Evolutionary conservation across 2,888 invertebrate genomes (phyloP), one percentile per base, ranked within the genome.

Genomic region (Drosophila rubida): DNA sequence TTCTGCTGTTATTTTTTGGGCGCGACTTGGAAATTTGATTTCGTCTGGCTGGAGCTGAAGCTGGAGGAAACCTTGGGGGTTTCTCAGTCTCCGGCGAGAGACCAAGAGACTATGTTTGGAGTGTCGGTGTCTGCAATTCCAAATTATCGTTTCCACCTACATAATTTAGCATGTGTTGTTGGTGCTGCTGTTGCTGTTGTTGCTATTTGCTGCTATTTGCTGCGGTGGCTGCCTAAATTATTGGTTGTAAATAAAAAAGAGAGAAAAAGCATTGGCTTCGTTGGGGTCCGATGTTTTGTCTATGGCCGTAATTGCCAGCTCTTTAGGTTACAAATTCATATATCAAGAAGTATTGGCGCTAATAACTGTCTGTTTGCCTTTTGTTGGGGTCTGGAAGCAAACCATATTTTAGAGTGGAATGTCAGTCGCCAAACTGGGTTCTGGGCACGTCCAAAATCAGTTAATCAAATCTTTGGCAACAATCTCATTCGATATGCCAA

Each of bases 231-330:
- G 78, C 41, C 65, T 82, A 85, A 81, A 85, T 81, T 85, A 87
- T 87, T 87, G 88, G 88, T 87, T 81, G 86, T 85, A 82, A 85
- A 78, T 82, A 85, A 78, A n/a, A n/a, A n/a, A n/a, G n/a, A n/a
- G n/a, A n/a, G n/a, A n/a, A n/a, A n/a, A 85, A 65, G 75, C 64
- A 58, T 67, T 71, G 67, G 61, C 80, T 63, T 64, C 46, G 64
- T 60, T 70, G 63, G 64, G 71, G 62, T 49, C 58, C 32, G 23
- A 69, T 72, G 68, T 75, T 75, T 85, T 81, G 87, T 68, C 83
- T 82, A 82, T 82, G 69, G 41, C 57, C 55, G 69, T 88, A 88
- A 81, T 88, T 81, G 83, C 67, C 80, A 68, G 69, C 63, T 67
- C 69, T 65, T 53, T 63, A 55, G 48, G 32, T 13, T 39, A 19